Evolutionary conservation across 2,888 invertebrate genomes (phyloP).

Genomic region (Paralinhomoeus sp.): DNA sequence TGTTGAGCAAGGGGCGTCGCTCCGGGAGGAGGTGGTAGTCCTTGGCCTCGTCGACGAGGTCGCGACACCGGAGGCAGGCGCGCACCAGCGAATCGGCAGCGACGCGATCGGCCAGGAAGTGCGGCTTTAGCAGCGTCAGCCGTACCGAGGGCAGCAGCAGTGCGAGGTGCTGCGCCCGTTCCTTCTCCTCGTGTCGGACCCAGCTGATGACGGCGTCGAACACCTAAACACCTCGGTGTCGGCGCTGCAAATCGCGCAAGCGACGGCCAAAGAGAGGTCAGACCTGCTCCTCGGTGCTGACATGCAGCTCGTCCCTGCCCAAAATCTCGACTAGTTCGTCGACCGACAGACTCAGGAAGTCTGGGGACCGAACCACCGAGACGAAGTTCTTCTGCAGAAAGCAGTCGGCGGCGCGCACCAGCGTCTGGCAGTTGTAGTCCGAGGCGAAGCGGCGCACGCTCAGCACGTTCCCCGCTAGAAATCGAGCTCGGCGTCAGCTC

Average conservation of each 20-base stretch:
- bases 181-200: slow-evolving; percentile 43
- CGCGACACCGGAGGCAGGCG: slow-evolving; percentile 30
- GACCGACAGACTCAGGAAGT: slow-evolving; percentile 43
- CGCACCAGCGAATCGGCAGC: slow-evolving; percentile 27
- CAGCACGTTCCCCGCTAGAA: slow-evolving; percentile 46
- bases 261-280: too few relatives aligned
- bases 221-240: slow-evolving; percentile 31
- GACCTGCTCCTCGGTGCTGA: slow-evolving; percentile 47
- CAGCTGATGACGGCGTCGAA: slow-evolving; percentile 61
- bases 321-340: slow-evolving; percentile 45
- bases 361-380: slow-evolving; percentile 49
- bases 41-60: slow-evolving; percentile 60
- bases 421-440: slow-evolving; percentile 44
- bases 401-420: slow-evolving; percentile 51
- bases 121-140: slow-evolving; percentile 53
- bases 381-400: slow-evolving; percentile 56
- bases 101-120: slow-evolving; percentile 47
- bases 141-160: slow-evolving; percentile 34
- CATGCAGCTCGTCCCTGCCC: slow-evolving; percentile 50
- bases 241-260: too few relatives aligned
- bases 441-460: slow-evolving; percentile 57
- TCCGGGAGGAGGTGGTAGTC: slow-evolving; percentile 70
- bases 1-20: slow-evolving; percentile 47
- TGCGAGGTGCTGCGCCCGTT: slow-evolving; percentile 29
- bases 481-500: too few relatives aligned